A percentile compares a stretch with the other conserved stretches of the same genome.
phyloP scores from a whole-genome alignment of 2,113 vertebrate species.

The Ascaphus truei region DNA sequence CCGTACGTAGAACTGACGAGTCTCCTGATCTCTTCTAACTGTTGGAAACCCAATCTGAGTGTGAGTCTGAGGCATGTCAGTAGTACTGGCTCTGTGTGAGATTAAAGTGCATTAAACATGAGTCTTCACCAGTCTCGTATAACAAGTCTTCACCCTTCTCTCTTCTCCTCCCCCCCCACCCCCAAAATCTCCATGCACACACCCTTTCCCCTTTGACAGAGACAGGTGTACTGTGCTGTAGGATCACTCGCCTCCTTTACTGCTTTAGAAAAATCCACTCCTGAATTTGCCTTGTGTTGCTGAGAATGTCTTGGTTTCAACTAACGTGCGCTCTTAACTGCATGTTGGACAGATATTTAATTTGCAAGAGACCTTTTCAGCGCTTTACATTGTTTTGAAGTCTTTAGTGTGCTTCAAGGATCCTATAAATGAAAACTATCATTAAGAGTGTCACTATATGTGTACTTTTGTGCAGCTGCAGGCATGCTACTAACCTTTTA shows the following conservation, averaged over 20 bases:
- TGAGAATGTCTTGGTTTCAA: slow-evolving; percentile 15
- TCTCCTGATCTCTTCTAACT: slow-evolving; percentile 13
- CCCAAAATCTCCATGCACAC: background rate
- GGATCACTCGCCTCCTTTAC: background rate
- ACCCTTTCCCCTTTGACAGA: slow-evolving; percentile 10
- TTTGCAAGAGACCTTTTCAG: too few relatives aligned
- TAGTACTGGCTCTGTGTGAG: slow-evolving; percentile 28
- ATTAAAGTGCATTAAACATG: slow-evolving; percentile 35
- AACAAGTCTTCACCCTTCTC: background rate
- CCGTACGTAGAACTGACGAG: background rate
- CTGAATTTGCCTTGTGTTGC: slow-evolving; percentile 25
- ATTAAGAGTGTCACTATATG: background rate
- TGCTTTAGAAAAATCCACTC: slow-evolving; percentile 7
- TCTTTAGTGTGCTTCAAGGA: background rate
- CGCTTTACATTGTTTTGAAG: background rate
- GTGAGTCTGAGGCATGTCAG: slow-evolving; percentile 21
- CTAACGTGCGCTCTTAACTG: background rate
- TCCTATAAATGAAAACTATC: background rate
- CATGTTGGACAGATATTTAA: background rate
- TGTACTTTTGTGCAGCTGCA: background rate
- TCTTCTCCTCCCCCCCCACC: background rate
- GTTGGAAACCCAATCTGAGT: slow-evolving; percentile 25
- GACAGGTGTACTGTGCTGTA: slow-evolving; percentile 15
- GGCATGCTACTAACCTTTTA: too few relatives aligned
- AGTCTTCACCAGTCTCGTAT: slow-evolving; percentile 13